Percentiles rank a stretch among this genome's conserved stretches.
Evolutionary conservation across 2,113 vertebrate genomes (phyloP).

Genomic region (Otocyon megalotis): DNA sequence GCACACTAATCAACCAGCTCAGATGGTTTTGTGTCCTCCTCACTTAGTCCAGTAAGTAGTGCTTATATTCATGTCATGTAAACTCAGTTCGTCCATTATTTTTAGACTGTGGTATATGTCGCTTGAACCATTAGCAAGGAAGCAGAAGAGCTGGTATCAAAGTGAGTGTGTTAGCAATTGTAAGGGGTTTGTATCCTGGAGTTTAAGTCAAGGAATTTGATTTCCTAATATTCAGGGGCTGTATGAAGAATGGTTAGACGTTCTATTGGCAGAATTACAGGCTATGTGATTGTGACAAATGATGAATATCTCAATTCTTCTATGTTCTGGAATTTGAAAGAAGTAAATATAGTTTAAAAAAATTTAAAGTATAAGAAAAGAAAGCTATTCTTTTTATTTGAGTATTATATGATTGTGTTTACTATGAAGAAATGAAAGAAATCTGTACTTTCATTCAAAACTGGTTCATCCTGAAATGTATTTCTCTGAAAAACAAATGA

Average conservation of each 20-base stretch:
- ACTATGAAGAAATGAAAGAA: background rate
- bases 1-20: background rate
- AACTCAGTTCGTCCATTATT: background rate
- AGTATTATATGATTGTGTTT: background rate
- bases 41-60: background rate
- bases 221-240: background rate
- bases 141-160: background rate
- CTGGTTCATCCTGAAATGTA: background rate
- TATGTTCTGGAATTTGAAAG: conserved; percentile 4
- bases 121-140: background rate
- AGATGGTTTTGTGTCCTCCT: background rate
- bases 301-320: background rate
- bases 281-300: background rate
- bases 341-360: background rate
- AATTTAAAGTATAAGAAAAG: background rate
- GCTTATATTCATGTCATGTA: background rate
- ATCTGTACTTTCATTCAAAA: background rate
- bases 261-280: background rate
- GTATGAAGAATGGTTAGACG: background rate
- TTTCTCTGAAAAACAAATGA: background rate
- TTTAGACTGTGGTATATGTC: background rate
- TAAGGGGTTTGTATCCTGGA: background rate
- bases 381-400: background rate
- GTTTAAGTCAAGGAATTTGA: background rate
- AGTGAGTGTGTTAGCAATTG: background rate